phyloP scores from a whole-genome alignment of 1,140 invertebrate genomes.

The Lepidotrigona ventralis region DNA sequence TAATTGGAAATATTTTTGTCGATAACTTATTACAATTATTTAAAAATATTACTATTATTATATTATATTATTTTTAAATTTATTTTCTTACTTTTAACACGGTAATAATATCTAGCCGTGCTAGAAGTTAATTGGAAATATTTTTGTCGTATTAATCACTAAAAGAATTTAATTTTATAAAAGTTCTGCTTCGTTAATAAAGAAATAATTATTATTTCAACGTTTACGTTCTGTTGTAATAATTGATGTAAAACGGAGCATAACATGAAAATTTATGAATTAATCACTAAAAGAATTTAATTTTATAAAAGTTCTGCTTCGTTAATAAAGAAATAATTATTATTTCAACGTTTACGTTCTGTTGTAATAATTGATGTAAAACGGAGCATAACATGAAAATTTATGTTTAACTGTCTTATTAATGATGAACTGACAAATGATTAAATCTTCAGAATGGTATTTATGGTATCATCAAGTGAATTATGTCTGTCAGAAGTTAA shows the following conservation, averaged over 20 bases:
- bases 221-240: background rate
- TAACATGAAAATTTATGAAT: too few relatives aligned
- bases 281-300: background rate
- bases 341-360: background rate
- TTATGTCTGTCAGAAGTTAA: background rate
- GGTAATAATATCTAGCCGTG: background rate
- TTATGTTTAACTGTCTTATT: background rate
- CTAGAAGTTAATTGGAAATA: background rate
- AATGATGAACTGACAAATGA: background rate
- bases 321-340: background rate
- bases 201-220: background rate
- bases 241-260: too few relatives aligned
- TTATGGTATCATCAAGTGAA: background rate
- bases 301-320: background rate
- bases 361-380: background rate
- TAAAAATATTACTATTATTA: too few relatives aligned
- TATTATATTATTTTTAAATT: too few relatives aligned
- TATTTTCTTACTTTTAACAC: background rate
- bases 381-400: background rate
- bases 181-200: background rate
- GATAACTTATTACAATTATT: too few relatives aligned
- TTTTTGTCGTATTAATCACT: background rate
- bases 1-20: background rate
- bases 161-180: background rate
- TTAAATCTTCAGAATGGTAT: too few relatives aligned